These are phyloP conservation scores for Zele albiditarsus DNA, from an alignment of 2,888 invertebrate genomes.

Conservation along the genomic window DNA sequence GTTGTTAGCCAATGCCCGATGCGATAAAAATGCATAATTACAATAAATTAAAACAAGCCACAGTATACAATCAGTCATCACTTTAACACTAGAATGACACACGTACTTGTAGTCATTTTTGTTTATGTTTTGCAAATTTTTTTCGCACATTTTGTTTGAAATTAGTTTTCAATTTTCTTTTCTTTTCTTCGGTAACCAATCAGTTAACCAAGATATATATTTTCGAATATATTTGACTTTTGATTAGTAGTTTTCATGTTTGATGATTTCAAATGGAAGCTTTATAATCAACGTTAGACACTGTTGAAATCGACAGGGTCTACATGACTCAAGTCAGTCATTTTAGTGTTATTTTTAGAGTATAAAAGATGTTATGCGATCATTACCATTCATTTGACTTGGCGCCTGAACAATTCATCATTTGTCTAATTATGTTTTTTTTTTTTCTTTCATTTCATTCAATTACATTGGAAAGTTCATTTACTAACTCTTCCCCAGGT, in stretches of 20 bases:
- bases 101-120: not conserved
- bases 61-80: not conserved
- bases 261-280: too few species aligned
- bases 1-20: slow-evolving; percentile 43
- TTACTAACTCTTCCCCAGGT: not conserved
- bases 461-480: not conserved
- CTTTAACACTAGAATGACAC: too few species aligned
- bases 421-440: not conserved
- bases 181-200: too few species aligned
- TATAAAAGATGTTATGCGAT: not conserved
- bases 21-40: slow-evolving; percentile 33
- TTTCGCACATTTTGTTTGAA: too few species aligned
- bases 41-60: not conserved
- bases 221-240: too few species aligned
- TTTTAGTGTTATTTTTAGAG: not conserved
- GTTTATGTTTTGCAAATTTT: not conserved
- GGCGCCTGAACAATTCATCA: not conserved
- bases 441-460: not conserved
- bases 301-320: too few species aligned
- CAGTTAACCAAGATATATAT: too few species aligned
- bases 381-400: not conserved
- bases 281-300: too few species aligned
- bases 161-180: too few species aligned
- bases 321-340: too few species aligned
- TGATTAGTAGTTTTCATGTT: too few species aligned